Percentiles rank a stretch among this genome's conserved stretches.
Evolutionary conservation across 1,140 invertebrate genomes (phyloP).

Genomic region (Paraescarpia echinospica): DNA sequence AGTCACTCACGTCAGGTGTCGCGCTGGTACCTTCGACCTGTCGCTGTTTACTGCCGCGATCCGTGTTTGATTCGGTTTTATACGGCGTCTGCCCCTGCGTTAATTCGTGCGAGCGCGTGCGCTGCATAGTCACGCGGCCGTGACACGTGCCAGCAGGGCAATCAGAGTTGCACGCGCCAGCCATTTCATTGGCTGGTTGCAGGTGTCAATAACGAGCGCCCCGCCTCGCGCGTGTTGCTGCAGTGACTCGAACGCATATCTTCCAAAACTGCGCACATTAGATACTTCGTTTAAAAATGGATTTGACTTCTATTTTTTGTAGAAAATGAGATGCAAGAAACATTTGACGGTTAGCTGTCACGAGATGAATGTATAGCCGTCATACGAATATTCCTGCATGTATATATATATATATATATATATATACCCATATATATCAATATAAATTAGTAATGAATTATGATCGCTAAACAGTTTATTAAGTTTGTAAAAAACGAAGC

Average conservation of each 20-base stretch:
- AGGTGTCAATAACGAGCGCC: neutral
- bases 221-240: neutral
- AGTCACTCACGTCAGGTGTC: neutral
- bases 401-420: too few relatives aligned
- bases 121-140: neutral
- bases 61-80: neutral
- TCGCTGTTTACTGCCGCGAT: neutral
- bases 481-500: too few relatives aligned
- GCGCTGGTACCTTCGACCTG: neutral
- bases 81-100: neutral
- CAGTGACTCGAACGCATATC: neutral
- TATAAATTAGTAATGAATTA: too few relatives aligned
- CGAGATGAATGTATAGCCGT: neutral
- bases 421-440: too few relatives aligned
- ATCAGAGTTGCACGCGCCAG: neutral
- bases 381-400: too few relatives aligned
- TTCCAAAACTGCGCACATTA: neutral
- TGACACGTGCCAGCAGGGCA: neutral
- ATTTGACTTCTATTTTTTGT: too few relatives aligned
- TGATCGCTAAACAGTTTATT: too few relatives aligned
- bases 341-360: neutral
- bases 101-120: neutral
- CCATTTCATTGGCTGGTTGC: neutral
- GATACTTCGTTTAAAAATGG: too few relatives aligned
- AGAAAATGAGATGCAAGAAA: neutral